phyloP scores from a whole-genome alignment of 1,140 invertebrate genomes.

The Chionoecetes opilio region DNA sequence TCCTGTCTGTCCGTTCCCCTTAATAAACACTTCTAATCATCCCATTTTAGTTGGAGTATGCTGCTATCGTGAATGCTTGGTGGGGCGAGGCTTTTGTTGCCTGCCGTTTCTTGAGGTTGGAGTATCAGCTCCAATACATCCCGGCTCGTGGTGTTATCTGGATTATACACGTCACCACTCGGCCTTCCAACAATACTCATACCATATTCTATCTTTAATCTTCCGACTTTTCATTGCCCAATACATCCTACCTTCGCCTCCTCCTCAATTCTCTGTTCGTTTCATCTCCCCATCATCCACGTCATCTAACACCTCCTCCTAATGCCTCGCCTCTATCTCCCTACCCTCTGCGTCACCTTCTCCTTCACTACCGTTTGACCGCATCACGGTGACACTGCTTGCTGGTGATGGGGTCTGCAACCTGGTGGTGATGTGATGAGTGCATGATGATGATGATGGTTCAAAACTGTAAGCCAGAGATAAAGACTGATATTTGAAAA shows the following conservation, averaged over 20 bases:
- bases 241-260: background rate
- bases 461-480: no score
- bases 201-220: background rate
- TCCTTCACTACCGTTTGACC: slow-evolving; percentile 33
- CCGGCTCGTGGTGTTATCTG: slow-evolving; percentile 43
- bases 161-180: slow-evolving; percentile 39
- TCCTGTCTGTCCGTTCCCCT: no score
- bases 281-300: background rate
- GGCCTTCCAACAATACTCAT: no score
- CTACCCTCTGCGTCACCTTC: background rate
- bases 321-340: background rate
- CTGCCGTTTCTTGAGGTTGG: slow-evolving; percentile 38
- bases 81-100: no score
- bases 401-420: slow-evolving; percentile 43
- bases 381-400: background rate
- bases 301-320: background rate
- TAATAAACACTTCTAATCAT: no score
- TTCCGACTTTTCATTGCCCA: background rate
- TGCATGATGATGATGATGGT: background rate
- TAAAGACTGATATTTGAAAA: no score
- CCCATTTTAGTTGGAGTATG: no score
- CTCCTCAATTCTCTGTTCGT: background rate
- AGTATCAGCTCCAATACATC: slow-evolving; percentile 39
- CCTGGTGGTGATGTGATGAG: slow-evolving; percentile 52
- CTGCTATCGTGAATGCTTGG: no score